Evolutionary conservation across 2,113 vertebrate species (phyloP).

Genomic region (Notarius quadriscutis): DNA sequence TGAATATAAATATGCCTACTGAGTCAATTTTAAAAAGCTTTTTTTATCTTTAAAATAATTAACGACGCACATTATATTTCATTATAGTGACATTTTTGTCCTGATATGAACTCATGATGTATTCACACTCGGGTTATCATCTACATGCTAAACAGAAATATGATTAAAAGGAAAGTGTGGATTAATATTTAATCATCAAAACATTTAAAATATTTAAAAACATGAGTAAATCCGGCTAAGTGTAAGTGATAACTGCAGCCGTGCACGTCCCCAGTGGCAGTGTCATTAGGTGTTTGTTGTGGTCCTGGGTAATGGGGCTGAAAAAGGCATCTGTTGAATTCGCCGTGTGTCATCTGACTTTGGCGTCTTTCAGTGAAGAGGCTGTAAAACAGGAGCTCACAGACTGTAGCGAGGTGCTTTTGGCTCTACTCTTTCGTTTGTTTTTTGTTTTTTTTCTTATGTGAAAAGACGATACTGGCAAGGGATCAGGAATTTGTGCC

Average conservation of each 20-base stretch:
- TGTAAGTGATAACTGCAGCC: conserved; percentile 16
- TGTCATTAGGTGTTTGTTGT: conserved; percentile 40
- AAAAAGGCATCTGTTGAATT: conserved; percentile 33
- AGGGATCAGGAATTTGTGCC: conserved; percentile 37
- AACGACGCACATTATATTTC: neutral
- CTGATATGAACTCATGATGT: neutral
- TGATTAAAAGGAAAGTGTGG: conserved; percentile 35
- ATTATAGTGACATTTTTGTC: neutral
- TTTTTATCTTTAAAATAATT: neutral
- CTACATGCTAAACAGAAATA: conserved; percentile 49
- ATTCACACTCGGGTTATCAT: conserved; percentile 47
- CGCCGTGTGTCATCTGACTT: conserved; percentile 29
- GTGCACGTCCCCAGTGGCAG: conserved; percentile 30
- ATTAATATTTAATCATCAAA: conserved; percentile 47
- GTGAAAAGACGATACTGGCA: conserved; percentile 41
- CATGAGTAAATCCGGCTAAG: conserved; percentile 19
- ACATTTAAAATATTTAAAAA: conserved; percentile 42
- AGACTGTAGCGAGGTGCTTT: conserved; percentile 4
- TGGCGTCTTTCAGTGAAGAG: conserved; percentile 12
- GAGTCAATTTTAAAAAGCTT: neutral
- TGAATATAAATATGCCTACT: neutral
- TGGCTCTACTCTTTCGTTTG: neutral
- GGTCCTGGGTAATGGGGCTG: conserved; percentile 18
- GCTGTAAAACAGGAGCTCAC: neutral
- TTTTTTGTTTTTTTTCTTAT: neutral